A percentile compares a stretch with the other conserved stretches of the same genome.
These are phyloP conservation scores for Ormyrus nitidulus DNA, from an alignment of 2,888 invertebrate genomes.

Conservation along the genomic window DNA sequence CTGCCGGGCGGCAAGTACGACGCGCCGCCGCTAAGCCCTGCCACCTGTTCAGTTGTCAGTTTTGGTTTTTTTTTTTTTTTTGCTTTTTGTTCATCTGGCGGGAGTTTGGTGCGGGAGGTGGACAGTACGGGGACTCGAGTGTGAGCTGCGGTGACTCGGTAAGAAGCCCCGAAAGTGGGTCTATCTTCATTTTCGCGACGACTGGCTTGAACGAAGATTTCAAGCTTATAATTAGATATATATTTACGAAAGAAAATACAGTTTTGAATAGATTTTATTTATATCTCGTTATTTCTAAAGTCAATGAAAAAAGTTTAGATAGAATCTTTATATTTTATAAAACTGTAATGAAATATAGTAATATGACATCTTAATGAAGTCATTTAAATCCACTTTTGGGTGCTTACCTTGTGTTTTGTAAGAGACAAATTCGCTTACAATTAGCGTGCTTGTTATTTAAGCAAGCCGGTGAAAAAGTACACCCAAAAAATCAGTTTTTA, in stretches of 20 bases:
- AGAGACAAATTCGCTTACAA: not conserved
- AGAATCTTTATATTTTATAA: no score
- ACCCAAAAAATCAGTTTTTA: constrained; percentile 6
- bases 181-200: no score
- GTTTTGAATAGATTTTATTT: not conserved
- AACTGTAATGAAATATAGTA: no score
- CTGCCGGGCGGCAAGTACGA: constrained; percentile 72
- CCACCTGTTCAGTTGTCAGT: constrained; percentile 58
- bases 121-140: not conserved
- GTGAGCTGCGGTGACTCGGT: not conserved
- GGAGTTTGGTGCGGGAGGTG: not conserved
- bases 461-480: constrained; percentile 22
- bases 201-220: no score
- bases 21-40: constrained; percentile 71
- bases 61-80: not conserved
- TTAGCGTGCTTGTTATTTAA: constrained; percentile 11
- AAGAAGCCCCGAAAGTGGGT: constrained; percentile 1
- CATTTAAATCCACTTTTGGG: not conserved
- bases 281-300: not conserved
- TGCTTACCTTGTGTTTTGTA: not conserved
- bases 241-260: no score
- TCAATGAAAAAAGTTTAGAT: no score
- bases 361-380: no score
- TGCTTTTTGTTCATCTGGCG: not conserved
- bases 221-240: no score